Base-by-base conservation (phyloP, 1,140 invertebrate species). In the Panagrolaimus sp. region DNA sequence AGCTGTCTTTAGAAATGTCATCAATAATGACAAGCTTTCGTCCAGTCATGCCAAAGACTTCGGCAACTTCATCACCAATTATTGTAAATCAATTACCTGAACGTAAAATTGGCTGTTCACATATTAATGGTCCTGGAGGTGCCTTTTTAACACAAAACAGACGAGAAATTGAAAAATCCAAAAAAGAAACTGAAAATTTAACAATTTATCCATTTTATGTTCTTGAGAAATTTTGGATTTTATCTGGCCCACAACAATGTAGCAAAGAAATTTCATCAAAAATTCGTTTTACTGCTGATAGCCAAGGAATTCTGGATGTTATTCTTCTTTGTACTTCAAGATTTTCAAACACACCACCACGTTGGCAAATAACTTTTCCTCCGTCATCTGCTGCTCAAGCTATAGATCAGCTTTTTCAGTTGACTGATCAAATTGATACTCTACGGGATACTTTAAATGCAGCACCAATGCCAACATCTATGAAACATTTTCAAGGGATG, bases 341-440 rank as follows among this genome's bases (percentile, higher is more conserved):
- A 11, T 25, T 57, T 16, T 57, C 51, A 13, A 57, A 57, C 8
- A 16, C n/a, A 13, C 20, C 20, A 11, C 51, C 51, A 1, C 51
- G 51, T 16, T n/a, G 20, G 20, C 20, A 27, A 20, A 16, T 11
- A 25, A 11, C 51, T 20, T 38, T 38, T 38, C 20, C 27, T 27
- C 20, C 27, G n/a, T 25, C 20, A 20, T 25, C 20, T 11, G 51
- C n/a, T 25, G 27, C 51, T 5, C 51, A 27, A 20, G 51, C 27
- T 16, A 57, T 57, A 20, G 51, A 57, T 57, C 51, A 27, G 9
- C n/a, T 57, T 0, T 57, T 57, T 57, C 20, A 20, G 1, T 5
- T 57, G 11, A n/a, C 51, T 5, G 51, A 57, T 57, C 51, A 57
- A 27, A 57, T 57, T 27, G 51, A 57, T 57, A 57, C 51, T 11